These are phyloP conservation scores for Cheilosia vulpina DNA, from an alignment of 2,888 invertebrate species.

Conservation along the genomic window DNA sequence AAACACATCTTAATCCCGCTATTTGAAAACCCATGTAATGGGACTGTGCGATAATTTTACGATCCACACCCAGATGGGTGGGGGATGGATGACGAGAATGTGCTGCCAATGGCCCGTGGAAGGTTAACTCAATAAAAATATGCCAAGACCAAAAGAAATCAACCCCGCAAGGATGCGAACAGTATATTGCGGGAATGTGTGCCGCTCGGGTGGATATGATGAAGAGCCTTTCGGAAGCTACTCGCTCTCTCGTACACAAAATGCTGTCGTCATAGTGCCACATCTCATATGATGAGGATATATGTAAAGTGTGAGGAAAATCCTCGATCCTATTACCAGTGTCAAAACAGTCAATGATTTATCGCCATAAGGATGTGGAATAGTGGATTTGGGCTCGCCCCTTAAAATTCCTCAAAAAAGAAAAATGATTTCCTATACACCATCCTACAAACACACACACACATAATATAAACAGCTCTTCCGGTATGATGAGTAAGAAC, in stretches of 20 bases:
- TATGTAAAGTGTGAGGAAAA: constrained; percentile 64
- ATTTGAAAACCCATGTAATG: constrained; percentile 70
- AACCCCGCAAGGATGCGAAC: constrained; percentile 53
- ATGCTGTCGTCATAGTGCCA: constrained; percentile 4
- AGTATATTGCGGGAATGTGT: constrained; percentile 29
- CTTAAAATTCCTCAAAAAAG: neutral
- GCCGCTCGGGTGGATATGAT: constrained; percentile 65
- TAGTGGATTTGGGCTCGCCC: constrained; percentile 9
- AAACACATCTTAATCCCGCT: constrained; percentile 72
- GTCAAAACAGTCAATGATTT: constrained; percentile 74
- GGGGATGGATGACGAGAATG: constrained; percentile 5
- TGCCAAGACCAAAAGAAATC: constrained; percentile 63
- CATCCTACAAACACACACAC: neutral
- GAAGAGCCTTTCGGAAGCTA: constrained; percentile 61
- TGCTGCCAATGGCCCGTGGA: constrained; percentile 56
- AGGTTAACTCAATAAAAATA: constrained; percentile 74
- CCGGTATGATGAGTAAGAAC: constrained; percentile 48
- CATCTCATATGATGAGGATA: constrained; percentile 49
- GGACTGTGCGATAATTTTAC: constrained; percentile 71
- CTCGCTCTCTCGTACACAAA: constrained; percentile 10
- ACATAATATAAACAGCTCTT: constrained; percentile 13
- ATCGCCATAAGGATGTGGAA: constrained; percentile 45
- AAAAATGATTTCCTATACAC: constrained; percentile 35
- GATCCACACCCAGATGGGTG: constrained; percentile 44
- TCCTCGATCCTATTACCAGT: constrained; percentile 71